These are phyloP conservation scores for Tholera decimalis DNA, from an alignment of 2,888 invertebrate species.

Conservation along the genomic window DNA sequence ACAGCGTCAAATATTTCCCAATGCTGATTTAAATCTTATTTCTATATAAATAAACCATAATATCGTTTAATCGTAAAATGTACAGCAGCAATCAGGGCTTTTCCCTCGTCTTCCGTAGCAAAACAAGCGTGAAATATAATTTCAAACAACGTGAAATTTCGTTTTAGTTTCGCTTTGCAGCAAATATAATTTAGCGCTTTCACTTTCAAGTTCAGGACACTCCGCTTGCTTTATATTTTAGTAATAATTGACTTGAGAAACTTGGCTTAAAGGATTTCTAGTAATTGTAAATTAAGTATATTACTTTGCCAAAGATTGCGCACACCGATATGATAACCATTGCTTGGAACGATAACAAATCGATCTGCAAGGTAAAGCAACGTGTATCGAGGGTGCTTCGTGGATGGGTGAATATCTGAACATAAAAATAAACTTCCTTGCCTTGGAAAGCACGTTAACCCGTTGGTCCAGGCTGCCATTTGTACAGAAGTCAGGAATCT, in stretches of 20 bases:
- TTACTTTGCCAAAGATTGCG: slow-evolving; percentile 16
- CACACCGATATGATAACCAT: neutral
- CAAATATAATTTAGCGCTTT: slow-evolving; percentile 54
- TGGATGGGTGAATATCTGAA: no score
- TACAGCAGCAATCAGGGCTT: slow-evolving; percentile 53
- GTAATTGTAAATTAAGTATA: slow-evolving; percentile 13
- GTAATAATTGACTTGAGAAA: slow-evolving; percentile 23
- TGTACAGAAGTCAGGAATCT: no score
- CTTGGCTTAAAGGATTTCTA: slow-evolving; percentile 26
- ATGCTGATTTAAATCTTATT: neutral
- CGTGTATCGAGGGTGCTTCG: no score
- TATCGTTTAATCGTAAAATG: slow-evolving; percentile 28
- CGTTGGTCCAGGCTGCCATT: no score
- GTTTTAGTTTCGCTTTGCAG: slow-evolving; percentile 40
- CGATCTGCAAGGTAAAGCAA: no score
- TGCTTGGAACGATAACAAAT: no score
- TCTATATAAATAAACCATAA: slow-evolving; percentile 14
- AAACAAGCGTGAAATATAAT: slow-evolving; percentile 64
- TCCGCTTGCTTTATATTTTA: slow-evolving; percentile 43
- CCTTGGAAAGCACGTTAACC: no score
- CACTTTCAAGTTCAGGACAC: slow-evolving; percentile 48
- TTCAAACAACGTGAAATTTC: slow-evolving; percentile 60
- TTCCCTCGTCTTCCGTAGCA: slow-evolving; percentile 47
- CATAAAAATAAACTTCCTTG: no score
- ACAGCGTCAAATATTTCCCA: neutral